Evolutionary conservation across 1,140 invertebrate genomes (phyloP), one percentile per base, ranked within the genome.

Genomic region (Cotesia glomerata): DNA sequence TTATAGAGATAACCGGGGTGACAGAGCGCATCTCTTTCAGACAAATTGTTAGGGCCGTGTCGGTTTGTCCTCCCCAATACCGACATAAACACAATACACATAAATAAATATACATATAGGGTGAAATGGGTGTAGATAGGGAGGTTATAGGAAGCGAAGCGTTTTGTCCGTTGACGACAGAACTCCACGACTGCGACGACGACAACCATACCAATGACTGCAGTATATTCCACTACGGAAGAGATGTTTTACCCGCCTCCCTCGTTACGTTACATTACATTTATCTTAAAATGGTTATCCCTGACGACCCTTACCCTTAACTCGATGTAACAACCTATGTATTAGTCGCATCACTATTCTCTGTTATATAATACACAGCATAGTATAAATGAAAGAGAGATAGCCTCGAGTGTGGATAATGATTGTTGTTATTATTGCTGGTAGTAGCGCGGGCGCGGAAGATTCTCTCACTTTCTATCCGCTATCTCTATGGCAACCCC

Each of bases 241-340:
- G 64, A 73, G 61, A 52, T 67, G 35, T 26, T 14, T 65, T 52
- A 35, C 67, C 74, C 72, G 73, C 74, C 74, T 73, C 71, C 74
- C 74, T 76, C 71, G 74, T 76, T 75, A 75, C 74, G 68, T 75
- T 76, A 73, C 74, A 73, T 76, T 73, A 75, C 71, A 77, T 77
- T 77, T 77, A 77, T 77, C 76, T 75, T 69, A 58, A 64, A 73
- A 72, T 58, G 45, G 71, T 62, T 72, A 72, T 66, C 70, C 70
- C 39, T 45, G 39, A 45, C 39, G 39, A 45, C 39, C 39, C 39
- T 45, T 45, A 51, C 36, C 54, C 52, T 49, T 16, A 18, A n/a
- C 32, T 32, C 34, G n/a, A 70, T 58, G 58, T 70, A 61, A 61
- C 54, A 61, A 64, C 66, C 49, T 51, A 14, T 54, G 49, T 39